These are phyloP conservation scores for Apodemus speciosus DNA, from an alignment of 2,113 vertebrate species.

Conservation along the genomic window DNA sequence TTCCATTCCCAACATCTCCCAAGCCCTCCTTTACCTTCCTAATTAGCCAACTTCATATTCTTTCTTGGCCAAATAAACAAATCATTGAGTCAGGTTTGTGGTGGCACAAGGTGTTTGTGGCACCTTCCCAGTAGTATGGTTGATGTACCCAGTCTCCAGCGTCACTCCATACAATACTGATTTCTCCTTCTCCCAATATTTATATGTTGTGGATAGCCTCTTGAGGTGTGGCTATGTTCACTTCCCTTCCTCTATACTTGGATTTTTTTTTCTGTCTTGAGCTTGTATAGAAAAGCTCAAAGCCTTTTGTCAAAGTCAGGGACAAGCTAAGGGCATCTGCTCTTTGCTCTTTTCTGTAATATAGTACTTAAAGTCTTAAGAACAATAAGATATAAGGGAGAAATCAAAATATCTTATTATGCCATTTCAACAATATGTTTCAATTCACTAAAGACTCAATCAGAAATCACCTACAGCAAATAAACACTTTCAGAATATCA, in stretches of 20 bases:
- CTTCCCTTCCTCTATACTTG: background rate
- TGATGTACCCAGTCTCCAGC: background rate
- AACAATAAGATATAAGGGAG: background rate
- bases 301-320: background rate
- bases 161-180: background rate
- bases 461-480: background rate
- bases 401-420: slow-evolving; percentile 1
- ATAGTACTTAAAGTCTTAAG: background rate
- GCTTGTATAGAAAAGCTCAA: background rate
- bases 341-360: background rate
- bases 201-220: background rate
- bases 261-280: background rate
- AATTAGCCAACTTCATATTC: background rate
- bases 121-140: background rate
- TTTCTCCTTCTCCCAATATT: background rate
- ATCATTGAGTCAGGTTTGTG: background rate
- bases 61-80: background rate
- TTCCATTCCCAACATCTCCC: background rate
- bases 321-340: background rate
- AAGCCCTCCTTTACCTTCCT: background rate
- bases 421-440: background rate
- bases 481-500: background rate
- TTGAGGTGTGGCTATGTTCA: background rate
- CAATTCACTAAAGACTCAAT: background rate
- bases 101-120: background rate